Base-by-base conservation (phyloP, 2,888 invertebrate genomes). In the Eremobia ochroleuca region DNA sequence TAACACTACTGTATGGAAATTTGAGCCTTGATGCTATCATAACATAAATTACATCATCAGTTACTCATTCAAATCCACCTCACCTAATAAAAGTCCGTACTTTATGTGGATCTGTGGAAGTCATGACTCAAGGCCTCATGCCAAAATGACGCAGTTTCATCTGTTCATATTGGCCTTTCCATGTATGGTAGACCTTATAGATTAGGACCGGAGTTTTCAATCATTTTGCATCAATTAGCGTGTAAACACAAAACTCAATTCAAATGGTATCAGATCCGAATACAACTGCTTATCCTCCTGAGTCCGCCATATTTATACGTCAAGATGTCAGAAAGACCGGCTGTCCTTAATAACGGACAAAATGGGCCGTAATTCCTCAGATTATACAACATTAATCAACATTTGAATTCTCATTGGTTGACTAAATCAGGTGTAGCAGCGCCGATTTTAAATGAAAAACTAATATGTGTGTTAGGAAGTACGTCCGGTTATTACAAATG, bases 151-250 rank as follows among this genome's bases (percentile, higher is more conserved):
- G n/a, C 8, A 46, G 6, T 21, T 61, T 62, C 8, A 43, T 1
- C 21, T n/a, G 21, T 31, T 62, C 3, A 73, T 13, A 72, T 59
- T 21, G 21, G 3, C 31, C 1, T n/a, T 13, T 18, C 13, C 11
- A 21, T 31, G 18, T 49, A 25, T 5, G 15, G 28, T 37, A 28
- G 25, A 5, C 15, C 28, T 34, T 43, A 37, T 52, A 62, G 31
- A 31, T 40, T 18, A 71, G 40, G 13, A 21, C 25, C 15, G 34
- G 46, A 59, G n/a, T 67, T 77, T 85, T 81, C 77, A 67, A 65
- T 15, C 4, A 55, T 37, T 75, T 70, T 37, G 15, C 61, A 31
- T 49, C 25, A 70, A 67, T 87, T 85, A 75, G 31, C 76, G 77
- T 49, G n/a, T n/a, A 55, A 70, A 15, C 43, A 43, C 28, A 65